Evolutionary conservation across 2,888 invertebrate species (phyloP).

Genomic region (Pyrrhia umbra): DNA sequence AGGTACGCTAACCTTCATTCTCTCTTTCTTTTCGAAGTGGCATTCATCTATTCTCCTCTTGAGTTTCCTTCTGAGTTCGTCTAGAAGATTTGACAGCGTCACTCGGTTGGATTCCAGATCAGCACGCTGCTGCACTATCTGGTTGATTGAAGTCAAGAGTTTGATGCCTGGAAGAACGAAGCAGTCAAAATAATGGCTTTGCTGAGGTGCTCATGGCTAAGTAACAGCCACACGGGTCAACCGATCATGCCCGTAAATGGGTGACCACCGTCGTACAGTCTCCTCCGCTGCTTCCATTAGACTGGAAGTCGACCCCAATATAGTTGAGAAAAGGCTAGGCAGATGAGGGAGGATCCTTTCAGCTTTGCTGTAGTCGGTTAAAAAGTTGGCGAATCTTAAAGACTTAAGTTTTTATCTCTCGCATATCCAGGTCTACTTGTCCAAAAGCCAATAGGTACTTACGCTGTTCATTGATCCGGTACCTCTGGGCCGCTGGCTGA

Average conservation of each 20-base stretch:
- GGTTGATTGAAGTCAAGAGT: conserved; percentile 84
- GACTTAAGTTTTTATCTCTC: no score
- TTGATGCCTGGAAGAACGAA: conserved; percentile 78
- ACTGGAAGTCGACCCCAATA: no score
- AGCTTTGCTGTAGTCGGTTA: no score
- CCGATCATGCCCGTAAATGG: no score
- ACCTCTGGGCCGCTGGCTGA: conserved; percentile 83
- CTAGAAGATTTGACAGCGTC: conserved; percentile 81
- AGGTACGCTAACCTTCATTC: conserved; percentile 65
- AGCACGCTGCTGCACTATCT: conserved; percentile 83
- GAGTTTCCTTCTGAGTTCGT: conserved; percentile 82
- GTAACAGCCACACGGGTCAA: no score
- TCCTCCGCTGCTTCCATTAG: no score
- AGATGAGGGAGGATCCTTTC: no score
- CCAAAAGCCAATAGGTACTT: conserved; percentile 60
- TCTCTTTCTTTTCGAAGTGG: conserved; percentile 83
- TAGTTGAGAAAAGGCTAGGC: no score
- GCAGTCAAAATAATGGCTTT: no score
- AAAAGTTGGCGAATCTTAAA: no score
- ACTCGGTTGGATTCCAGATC: conserved; percentile 82
- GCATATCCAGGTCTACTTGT: neutral
- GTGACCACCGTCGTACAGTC: no score
- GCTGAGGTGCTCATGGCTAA: no score
- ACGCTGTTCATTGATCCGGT: conserved; percentile 85
- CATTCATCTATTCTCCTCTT: conserved; percentile 84